A percentile compares a stretch with the other conserved stretches of the same genome.
phyloP scores from a whole-genome alignment of 1,140 invertebrate species.

The Atta cephalotes region DNA sequence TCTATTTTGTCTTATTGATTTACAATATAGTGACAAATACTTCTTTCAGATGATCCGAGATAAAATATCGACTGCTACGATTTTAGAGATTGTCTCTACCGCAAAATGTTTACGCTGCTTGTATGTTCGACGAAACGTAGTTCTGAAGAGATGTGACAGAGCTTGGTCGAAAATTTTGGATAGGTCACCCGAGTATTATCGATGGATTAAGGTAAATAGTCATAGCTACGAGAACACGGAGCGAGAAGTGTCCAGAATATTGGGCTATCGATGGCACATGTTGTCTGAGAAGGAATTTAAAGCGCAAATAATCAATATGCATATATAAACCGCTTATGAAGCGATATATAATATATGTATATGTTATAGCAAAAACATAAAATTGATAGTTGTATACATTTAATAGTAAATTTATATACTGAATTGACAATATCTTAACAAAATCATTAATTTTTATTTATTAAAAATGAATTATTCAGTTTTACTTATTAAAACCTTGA shows the following conservation, averaged over 20 bases:
- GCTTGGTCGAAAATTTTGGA: slow-evolving; percentile 89
- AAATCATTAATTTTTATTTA: background rate
- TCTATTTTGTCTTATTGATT: background rate
- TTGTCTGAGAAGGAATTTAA: slow-evolving; percentile 91
- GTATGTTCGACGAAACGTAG: slow-evolving; percentile 91
- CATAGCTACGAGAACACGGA: slow-evolving; percentile 89
- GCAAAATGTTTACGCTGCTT: slow-evolving; percentile 89
- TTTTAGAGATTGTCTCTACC: slow-evolving; percentile 90
- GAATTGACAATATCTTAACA: background rate
- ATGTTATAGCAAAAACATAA: background rate
- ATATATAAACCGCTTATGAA: slow-evolving; percentile 66
- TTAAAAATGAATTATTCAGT: background rate
- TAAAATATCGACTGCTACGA: slow-evolving; percentile 92
- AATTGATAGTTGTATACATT: background rate
- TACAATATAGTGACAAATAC: slow-evolving; percentile 1
- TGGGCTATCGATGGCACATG: slow-evolving; percentile 91
- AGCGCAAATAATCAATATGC: slow-evolving; percentile 79
- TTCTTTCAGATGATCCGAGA: slow-evolving; percentile 90
- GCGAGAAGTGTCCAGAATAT: slow-evolving; percentile 89
- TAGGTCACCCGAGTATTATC: slow-evolving; percentile 90
- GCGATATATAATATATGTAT: background rate
- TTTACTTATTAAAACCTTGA: background rate
- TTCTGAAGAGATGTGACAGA: slow-evolving; percentile 89
- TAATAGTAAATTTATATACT: background rate
- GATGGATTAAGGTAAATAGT: slow-evolving; percentile 89